A percentile compares a stretch with the other conserved stretches of the same genome.
phyloP scores from a whole-genome alignment of 2,113 vertebrate genomes.

The Malurus cyaneus region DNA sequence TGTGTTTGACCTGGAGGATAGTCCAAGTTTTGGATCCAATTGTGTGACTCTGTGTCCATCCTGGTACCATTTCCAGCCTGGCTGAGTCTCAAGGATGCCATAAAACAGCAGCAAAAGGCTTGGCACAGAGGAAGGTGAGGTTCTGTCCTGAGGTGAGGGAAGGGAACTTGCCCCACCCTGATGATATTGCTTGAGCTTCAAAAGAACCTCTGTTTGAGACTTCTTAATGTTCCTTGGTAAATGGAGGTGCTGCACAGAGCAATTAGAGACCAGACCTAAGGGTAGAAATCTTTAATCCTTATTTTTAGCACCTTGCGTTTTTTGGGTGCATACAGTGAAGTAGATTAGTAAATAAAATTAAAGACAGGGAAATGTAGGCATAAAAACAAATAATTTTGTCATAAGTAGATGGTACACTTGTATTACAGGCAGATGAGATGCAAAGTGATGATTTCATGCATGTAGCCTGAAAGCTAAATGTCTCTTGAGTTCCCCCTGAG shows the following conservation, averaged over 20 bases:
- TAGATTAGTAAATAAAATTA: constrained; percentile 1
- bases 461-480: not conserved
- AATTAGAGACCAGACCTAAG: not conserved
- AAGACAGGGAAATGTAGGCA: not conserved
- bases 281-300: not conserved
- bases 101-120: not conserved
- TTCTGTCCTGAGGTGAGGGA: not conserved
- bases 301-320: not conserved
- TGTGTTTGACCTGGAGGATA: not conserved
- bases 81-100: not conserved
- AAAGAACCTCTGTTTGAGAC: not conserved
- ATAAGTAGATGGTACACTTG: not conserved
- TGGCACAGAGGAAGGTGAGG: not conserved
- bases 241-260: not conserved
- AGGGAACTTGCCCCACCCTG: not conserved
- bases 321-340: not conserved
- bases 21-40: not conserved
- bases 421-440: not conserved
- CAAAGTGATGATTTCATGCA: too few relatives aligned
- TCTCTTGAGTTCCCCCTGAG: not conserved
- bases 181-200: not conserved
- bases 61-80: not conserved
- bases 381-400: not conserved
- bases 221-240: not conserved
- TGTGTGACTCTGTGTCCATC: not conserved